Conservation (phyloP, 2,888 invertebrate species). For the Scaptomyza flava region DNA sequence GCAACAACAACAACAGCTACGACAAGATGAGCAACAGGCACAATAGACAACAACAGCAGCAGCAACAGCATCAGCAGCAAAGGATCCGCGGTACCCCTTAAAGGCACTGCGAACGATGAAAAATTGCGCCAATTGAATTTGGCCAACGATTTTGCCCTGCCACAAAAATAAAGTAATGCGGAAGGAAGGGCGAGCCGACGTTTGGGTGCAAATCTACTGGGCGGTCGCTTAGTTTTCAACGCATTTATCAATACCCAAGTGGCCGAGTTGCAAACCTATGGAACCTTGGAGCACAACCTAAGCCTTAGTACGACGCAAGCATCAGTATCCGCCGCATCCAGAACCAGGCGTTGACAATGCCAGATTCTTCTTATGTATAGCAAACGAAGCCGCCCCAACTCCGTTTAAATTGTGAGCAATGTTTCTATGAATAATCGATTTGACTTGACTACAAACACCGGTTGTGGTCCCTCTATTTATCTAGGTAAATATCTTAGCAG, state of each 20-base stretch:
- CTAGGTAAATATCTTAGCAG: neutral
- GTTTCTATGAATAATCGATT: slow-evolving; percentile 54
- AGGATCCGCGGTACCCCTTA: slow-evolving; percentile 69
- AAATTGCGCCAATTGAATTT: slow-evolving; percentile 83
- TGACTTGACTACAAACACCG: slow-evolving; percentile 40
- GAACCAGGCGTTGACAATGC: slow-evolving; percentile 66
- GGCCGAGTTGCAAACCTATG: slow-evolving; percentile 38
- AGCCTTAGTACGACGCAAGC: slow-evolving; percentile 4
- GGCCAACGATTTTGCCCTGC: slow-evolving; percentile 72
- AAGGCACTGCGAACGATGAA: slow-evolving; percentile 71
- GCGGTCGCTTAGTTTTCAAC: slow-evolving; percentile 82
- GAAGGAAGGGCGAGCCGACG: slow-evolving; percentile 35
- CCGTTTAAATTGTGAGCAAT: slow-evolving; percentile 25
- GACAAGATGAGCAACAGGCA: slow-evolving; percentile 47
- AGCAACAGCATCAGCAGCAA: slow-evolving; percentile 40
- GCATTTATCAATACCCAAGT: slow-evolving; percentile 81
- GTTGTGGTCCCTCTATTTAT: slow-evolving; percentile 22
- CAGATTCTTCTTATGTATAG: slow-evolving; percentile 21
- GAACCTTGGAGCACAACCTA: slow-evolving; percentile 28
- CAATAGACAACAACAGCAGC: slow-evolving; percentile 60
- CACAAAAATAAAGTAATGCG: slow-evolving; percentile 19
- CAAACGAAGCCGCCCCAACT: slow-evolving; percentile 44
- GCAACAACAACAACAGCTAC: slow-evolving; percentile 44
- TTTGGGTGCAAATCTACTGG: slow-evolving; percentile 74
- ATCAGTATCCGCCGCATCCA: slow-evolving; percentile 18